These are phyloP conservation scores for Uria aalge DNA, from an alignment of 2,113 vertebrate species.

Conservation along the genomic window DNA sequence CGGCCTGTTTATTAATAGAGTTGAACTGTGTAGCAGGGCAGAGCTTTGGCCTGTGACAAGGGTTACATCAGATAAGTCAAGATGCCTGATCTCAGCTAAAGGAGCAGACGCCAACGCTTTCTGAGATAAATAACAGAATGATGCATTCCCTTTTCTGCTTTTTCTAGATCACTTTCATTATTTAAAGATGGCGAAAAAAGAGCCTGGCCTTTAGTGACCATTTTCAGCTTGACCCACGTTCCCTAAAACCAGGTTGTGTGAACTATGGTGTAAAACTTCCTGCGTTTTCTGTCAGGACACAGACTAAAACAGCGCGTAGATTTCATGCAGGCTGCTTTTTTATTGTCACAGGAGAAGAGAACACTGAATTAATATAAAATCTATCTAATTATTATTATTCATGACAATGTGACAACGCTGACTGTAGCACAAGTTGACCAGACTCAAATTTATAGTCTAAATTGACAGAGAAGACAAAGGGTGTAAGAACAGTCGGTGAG, in stretches of 20 bases:
- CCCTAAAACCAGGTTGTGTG: not conserved
- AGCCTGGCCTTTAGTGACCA: not conserved
- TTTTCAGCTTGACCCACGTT: not conserved
- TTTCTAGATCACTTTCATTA: not conserved
- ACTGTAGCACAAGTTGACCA: not conserved
- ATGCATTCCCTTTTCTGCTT: not conserved
- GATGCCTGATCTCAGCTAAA: not conserved
- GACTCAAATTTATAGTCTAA: not conserved
- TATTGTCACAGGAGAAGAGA: not conserved
- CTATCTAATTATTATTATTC: not conserved
- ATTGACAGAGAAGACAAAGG: not conserved
- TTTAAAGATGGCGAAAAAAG: not conserved
- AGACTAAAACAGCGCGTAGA: rapidly evolving
- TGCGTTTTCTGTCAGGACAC: not conserved
- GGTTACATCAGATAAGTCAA: not conserved
- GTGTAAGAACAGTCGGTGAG: not conserved
- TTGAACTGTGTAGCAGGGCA: not conserved
- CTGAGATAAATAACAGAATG: not conserved
- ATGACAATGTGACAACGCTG: not conserved
- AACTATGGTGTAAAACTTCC: not conserved
- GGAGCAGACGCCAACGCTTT: not conserved
- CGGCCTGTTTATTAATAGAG: not conserved
- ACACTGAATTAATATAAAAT: not conserved
- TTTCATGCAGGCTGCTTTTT: not conserved
- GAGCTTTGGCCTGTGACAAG: not conserved